These are phyloP conservation scores for Pachypeltis micranthus DNA, from an alignment of 1,140 invertebrate species.

Conservation along the genomic window DNA sequence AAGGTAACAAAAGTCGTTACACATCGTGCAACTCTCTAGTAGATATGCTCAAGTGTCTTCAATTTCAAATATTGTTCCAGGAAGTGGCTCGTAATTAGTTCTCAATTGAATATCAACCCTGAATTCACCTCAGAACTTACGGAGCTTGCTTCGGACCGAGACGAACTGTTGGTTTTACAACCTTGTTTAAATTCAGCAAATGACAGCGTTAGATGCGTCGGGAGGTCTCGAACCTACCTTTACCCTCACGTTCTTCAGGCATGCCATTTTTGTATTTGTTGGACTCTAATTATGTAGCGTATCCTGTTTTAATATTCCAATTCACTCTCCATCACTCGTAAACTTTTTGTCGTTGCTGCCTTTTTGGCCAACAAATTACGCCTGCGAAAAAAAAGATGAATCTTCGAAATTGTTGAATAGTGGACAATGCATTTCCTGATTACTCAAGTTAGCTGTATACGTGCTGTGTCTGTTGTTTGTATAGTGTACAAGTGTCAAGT, in stretches of 20 bases:
- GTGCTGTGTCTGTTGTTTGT: no score
- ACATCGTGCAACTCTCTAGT: conserved; percentile 14
- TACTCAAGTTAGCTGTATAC: no score
- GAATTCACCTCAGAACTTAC: conserved; percentile 58
- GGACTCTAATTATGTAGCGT: no score
- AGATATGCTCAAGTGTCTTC: neutral
- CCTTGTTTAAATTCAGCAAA: conserved; percentile 48
- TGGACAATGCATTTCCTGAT: no score
- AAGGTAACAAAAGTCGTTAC: no score
- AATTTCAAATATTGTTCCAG: conserved; percentile 35
- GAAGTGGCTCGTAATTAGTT: conserved; percentile 54
- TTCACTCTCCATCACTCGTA: no score
- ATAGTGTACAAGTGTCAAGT: no score
- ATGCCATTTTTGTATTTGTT: conserved; percentile 26
- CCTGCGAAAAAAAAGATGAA: no score
- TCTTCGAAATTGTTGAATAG: no score
- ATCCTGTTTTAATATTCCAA: no score
- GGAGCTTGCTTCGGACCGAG: conserved; percentile 44
- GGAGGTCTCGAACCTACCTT: conserved; percentile 43
- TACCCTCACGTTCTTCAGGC: conserved; percentile 72
- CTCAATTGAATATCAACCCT: conserved; percentile 71
- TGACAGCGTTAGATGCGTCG: conserved; percentile 52
- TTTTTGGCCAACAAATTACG: no score
- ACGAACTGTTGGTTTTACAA: conserved; percentile 53
- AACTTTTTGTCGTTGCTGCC: no score